Evolutionary conservation across 64 coral and sea anemone genomes (phyloP).

Genomic region (Stichodactyla mertensii): DNA sequence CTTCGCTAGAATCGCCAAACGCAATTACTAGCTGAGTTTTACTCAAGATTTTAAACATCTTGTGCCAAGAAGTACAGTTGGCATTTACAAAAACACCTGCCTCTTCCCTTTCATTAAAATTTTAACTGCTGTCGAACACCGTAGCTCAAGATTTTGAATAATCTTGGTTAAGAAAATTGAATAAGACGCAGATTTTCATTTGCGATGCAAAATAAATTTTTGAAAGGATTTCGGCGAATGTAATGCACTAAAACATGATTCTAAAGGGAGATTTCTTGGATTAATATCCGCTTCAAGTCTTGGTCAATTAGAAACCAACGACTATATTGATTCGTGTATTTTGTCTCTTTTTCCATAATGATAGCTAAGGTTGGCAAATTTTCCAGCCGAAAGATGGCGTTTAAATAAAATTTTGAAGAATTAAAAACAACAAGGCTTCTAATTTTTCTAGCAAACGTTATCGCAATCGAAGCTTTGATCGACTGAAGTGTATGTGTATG

Average conservation of each 20-base stretch:
- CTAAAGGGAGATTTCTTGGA: not conserved
- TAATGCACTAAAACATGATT: not conserved
- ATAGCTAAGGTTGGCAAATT: slow-evolving; percentile 8
- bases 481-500: not conserved
- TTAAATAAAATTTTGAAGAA: not conserved
- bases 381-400: not conserved
- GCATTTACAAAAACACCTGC: not conserved
- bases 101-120: not conserved
- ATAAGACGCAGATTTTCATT: not conserved
- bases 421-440: not conserved
- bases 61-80: not conserved
- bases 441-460: not conserved
- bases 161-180: not conserved
- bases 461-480: not conserved
- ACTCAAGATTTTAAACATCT: slow-evolving; percentile 11
- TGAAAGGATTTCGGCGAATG: not conserved
- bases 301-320: slow-evolving; percentile 14
- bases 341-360: slow-evolving; percentile 9
- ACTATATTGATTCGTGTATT: not conserved
- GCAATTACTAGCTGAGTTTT: not conserved
- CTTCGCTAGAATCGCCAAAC: not conserved
- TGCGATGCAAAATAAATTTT: not conserved
- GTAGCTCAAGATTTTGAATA: not conserved
- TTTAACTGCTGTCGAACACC: not conserved
- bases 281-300: slow-evolving; percentile 11